Percentiles rank a stretch among this genome's conserved stretches.
Conservation (phyloP, 2,888 invertebrate species). For the Bombylius discolor region DNA sequence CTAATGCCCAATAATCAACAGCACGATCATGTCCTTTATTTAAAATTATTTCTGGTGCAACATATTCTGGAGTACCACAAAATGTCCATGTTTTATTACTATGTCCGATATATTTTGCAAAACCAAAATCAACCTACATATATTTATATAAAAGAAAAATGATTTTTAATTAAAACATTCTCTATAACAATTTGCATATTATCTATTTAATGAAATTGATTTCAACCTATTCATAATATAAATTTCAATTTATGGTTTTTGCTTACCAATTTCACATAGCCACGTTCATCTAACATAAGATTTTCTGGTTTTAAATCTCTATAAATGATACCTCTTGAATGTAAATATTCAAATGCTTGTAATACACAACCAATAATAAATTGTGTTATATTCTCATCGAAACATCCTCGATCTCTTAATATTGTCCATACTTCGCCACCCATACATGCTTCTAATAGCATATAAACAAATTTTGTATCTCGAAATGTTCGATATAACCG, state of each 20-base stretch:
- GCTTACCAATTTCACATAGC: slow-evolving; percentile 76
- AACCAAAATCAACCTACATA: slow-evolving; percentile 81
- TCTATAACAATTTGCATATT: too few relatives aligned
- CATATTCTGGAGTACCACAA: slow-evolving; percentile 91
- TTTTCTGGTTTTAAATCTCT: slow-evolving; percentile 93
- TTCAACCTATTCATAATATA: too few relatives aligned
- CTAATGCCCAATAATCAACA: slow-evolving; percentile 91
- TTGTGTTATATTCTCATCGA: slow-evolving; percentile 68
- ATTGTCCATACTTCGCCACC: slow-evolving; percentile 94
- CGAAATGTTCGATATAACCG: slow-evolving; percentile 81
- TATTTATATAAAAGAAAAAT: background rate
- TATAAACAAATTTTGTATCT: slow-evolving; percentile 84
- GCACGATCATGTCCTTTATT: slow-evolving; percentile 65
- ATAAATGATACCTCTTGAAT: slow-evolving; percentile 69
- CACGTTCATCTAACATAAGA: slow-evolving; percentile 67
- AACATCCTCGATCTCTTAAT: slow-evolving; percentile 68
- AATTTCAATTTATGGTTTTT: background rate
- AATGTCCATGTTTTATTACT: slow-evolving; percentile 88
- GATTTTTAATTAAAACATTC: background rate
- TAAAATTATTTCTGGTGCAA: slow-evolving; percentile 81
- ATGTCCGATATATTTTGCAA: slow-evolving; percentile 71
- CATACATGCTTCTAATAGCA: slow-evolving; percentile 85
- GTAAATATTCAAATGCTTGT: slow-evolving; percentile 84
- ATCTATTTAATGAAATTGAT: too few relatives aligned
- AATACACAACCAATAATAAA: slow-evolving; percentile 88